Percentiles rank a stretch among this genome's conserved stretches.
These are phyloP conservation scores for Aphrocallistes beatrix DNA, from an alignment of 37 sponge, comb jelly and placozoan genomes.

Conservation along the genomic window DNA sequence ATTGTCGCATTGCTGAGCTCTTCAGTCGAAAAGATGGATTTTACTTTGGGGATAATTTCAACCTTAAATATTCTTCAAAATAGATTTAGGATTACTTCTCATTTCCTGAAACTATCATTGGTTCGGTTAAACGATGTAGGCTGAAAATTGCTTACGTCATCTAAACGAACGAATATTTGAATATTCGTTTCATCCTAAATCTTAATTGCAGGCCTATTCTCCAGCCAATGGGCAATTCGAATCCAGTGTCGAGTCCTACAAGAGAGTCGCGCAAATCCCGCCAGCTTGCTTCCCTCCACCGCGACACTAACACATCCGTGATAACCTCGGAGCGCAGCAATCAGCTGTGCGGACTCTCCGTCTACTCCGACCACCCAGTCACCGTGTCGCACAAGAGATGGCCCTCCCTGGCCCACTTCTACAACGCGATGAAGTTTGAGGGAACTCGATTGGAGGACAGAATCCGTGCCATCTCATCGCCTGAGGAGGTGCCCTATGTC, in stretches of 20 bases:
- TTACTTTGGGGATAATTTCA: no score
- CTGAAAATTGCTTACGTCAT: no score
- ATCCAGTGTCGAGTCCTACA: background rate
- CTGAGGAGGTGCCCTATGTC: background rate
- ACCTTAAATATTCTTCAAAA: no score
- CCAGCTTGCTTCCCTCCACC: background rate
- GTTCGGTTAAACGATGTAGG: no score
- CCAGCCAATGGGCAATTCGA: background rate
- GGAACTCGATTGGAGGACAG: background rate
- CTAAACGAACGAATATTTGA: no score
- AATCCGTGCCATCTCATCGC: background rate
- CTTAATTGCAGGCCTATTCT: conserved; percentile 8
- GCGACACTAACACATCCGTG: background rate
- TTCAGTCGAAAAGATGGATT: no score
- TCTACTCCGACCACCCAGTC: background rate
- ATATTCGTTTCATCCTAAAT: no score
- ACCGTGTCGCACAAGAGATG: background rate
- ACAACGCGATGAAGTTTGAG: conserved; percentile 11
- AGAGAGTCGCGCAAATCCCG: background rate
- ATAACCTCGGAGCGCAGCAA: background rate
- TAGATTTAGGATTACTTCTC: no score
- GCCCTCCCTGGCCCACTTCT: background rate
- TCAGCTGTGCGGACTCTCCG: background rate
- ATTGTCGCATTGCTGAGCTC: no score
- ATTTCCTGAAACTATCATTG: no score